Base-by-base conservation (phyloP, 1,140 invertebrate genomes). In the Aphelinus certus region DNA sequence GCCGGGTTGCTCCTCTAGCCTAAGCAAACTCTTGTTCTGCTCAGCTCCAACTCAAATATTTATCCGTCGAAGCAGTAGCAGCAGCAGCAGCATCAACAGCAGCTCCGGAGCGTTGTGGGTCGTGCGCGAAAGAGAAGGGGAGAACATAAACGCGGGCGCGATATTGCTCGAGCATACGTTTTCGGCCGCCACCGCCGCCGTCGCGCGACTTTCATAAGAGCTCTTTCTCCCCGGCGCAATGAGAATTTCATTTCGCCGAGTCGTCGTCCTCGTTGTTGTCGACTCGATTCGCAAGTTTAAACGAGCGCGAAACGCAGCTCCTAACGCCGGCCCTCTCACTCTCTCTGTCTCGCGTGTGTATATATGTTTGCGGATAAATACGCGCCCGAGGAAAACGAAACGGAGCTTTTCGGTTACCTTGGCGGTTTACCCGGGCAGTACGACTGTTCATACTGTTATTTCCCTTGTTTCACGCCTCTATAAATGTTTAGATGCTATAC, bases 181-280 rank as follows among this genome's bases (percentile, higher is more conserved):
- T 68, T 74, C n/a, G 49, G 46, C 4, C 10, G 9, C 57, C 7
- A 61, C 26, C 26, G 26, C 26, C 26, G 26, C 26, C 26, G 26
- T 26, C 26, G 42, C 42, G 9, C 53, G 66, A 73, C 58, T 53
- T 48, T 67, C 64, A 60, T 61, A 63, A 3, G 2, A 10, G 51
- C 7, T 1, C 49, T 26, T 45, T 3, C 26, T 26, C 26, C 26
- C 26, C 26, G 63, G 58, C 57, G 73, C 73, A 70, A 75, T 75
- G 69, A 75, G 73, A 75, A 75, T 70, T 75, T 75, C 66, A 70
- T 75, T 64, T 57, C 65, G 55, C 42, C 67, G 46, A 42, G 53
- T 56, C 26, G 26, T 63, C 51, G 55, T 47, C 10, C 55, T 48
- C 5, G 43, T 3, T 26, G 26, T 26, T 26, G 26, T 26, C 26